Conservation (phyloP, 2,113 vertebrate genomes). For the Drymodes brunneopygia region DNA sequence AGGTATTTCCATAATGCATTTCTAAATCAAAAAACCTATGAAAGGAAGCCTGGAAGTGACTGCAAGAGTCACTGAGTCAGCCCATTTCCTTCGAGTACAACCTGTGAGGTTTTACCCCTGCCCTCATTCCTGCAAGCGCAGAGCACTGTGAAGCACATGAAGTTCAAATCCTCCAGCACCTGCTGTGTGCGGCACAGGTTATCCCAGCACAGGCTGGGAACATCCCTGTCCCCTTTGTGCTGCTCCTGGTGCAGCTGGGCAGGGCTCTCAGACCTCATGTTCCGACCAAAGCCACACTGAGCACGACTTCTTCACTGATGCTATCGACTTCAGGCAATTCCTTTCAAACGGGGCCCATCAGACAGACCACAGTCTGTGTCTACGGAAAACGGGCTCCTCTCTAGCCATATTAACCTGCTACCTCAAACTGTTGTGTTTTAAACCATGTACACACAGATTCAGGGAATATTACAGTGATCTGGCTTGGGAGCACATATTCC, state of each 20-base stretch:
- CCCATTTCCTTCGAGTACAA: neutral
- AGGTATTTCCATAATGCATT: neutral
- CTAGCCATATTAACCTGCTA: neutral
- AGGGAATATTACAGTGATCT: neutral
- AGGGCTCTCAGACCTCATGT: neutral
- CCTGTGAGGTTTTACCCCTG: neutral
- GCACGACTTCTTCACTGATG: neutral
- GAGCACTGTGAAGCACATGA: neutral
- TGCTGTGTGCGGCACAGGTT: neutral
- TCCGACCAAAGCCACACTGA: neutral
- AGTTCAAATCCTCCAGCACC: neutral
- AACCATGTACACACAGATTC: neutral
- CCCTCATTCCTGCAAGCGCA: neutral
- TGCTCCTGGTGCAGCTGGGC: neutral
- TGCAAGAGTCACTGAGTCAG: neutral
- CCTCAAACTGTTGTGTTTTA: neutral
- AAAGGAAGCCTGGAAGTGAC: neutral
- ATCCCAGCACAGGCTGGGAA: neutral
- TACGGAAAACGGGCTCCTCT: neutral
- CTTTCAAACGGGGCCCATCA: neutral
- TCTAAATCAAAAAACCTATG: neutral
- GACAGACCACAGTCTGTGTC: neutral
- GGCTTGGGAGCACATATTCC: neutral
- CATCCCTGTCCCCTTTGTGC: neutral
- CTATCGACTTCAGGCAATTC: neutral